Base-by-base conservation (phyloP, 2,888 invertebrate genomes). In the Drosophila neotestacea region DNA sequence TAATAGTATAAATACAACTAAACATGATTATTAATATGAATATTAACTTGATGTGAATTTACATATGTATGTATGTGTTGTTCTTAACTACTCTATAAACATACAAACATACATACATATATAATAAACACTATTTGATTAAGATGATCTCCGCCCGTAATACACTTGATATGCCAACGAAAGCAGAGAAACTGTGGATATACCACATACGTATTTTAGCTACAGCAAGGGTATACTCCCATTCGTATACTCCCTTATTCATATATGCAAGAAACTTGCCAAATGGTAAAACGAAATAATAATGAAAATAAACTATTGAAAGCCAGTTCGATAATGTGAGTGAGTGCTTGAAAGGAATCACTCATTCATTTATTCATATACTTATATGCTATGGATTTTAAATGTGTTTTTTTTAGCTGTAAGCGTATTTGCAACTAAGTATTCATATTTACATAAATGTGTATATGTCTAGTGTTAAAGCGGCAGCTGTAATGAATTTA, bases 341-440 rank as follows among this genome's bases (percentile, higher is more conserved):
- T 28, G 42, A 42, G 11, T 22, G 22, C 28, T 27, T 9, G 39
- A 4, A 46, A 7, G 41, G 9, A 58, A 32, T 9, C 46, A 39
- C 11, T 16, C 30, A 48, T 4, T 22, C 22, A 44, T 2, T 32
- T 4, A 44, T 2, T 38, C 6, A 22, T 3, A 27, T 13, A 52
- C 9, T 39, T 55, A 39, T 7, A 56, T 46, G 56, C 30, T 47
- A 30, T 28, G 62, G 60, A 77, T 77, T 75, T 77, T 73, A 75
- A 77, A 77, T 77, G 78, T 68, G 10, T 46, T 56, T 55, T 54
- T 42, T 56, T 44, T 73, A 73, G 54, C 62, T 63, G 16, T 74
- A 74, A 76, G 74, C 56, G 27, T 60, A 46, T 42, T 63, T 51
- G 46, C 56, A 27, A 46, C 28, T 22, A 47, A 32, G 30, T 13